Evolutionary conservation across 2,888 invertebrate genomes (phyloP), one percentile per base, ranked within the genome.

Genomic region (Dichetophora obliterata): DNA sequence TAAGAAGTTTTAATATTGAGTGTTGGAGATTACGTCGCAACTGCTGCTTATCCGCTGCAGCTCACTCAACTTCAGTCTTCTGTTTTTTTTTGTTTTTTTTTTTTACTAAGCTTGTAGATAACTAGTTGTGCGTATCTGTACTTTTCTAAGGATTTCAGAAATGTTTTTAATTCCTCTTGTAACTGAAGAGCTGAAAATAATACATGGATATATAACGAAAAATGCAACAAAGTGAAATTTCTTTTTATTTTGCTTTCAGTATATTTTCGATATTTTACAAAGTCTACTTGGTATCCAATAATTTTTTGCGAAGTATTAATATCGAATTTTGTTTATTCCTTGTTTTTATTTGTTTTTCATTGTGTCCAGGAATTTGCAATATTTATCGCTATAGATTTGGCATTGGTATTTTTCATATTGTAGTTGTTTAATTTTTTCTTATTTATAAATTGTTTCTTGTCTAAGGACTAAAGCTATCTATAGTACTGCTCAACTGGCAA

Each of bases 301-400:
- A 27, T 63, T 16, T 27, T 34, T 34, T n/a, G n/a, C 5, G 16
- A 8, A 63, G n/a, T 16, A 34, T n/a, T 6, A 9, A 63, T 34
- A 63, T 34, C n/a, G 27, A 63, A 34, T 63, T 34, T 63, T 6
- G n/a, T 14, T 43, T 43, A 11, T 43, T 43, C 43, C 2, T 43
- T 11, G 14, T 11, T 43, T 43, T 43, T 43, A 34, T 63, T 63
- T n/a, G 0, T 22, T 24, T 59, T 24, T 22, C 11, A 5, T 43
- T 43, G 43, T 63, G n/a, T 34, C 34, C 34, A 31, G 63, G 63
- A 63, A 63, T 63, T 34, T 34, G 16, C 16, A 63, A 63, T n/a
- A 63, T 63, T 63, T 63, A 34, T 63, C 59, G 27, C 9, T 34
- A 63, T n/a, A 43, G 43, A 43, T 43, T 43, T 43, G 43, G 43